These are phyloP conservation scores for Fulica atra DNA, from an alignment of 2,113 vertebrate genomes.

Conservation along the genomic window DNA sequence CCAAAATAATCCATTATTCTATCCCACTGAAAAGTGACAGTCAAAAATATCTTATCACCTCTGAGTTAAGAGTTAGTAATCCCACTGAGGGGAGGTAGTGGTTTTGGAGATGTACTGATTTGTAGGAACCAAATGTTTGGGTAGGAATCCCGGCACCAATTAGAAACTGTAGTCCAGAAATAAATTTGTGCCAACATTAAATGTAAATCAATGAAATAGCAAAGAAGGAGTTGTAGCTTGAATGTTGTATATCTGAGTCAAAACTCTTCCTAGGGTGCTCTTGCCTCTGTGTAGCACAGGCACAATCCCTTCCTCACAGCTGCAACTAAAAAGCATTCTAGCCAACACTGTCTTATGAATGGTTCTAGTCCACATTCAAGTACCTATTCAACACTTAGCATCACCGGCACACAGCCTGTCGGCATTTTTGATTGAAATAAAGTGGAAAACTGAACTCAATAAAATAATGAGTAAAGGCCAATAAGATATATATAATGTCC, in stretches of 20 bases:
- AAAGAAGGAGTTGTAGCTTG: neutral
- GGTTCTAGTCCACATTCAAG: neutral
- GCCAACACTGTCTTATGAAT: neutral
- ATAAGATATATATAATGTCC: neutral
- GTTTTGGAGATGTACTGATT: neutral
- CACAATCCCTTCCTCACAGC: neutral
- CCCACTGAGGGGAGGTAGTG: neutral
- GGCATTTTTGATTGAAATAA: neutral
- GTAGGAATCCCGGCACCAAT: neutral
- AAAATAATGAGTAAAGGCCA: neutral
- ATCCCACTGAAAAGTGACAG: neutral
- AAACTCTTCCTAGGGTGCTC: neutral
- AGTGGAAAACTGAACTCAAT: neutral
- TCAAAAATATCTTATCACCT: neutral
- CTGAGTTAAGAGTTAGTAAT: neutral
- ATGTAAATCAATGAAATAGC: neutral
- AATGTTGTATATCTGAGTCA: neutral
- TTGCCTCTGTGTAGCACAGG: neutral
- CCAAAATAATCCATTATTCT: neutral
- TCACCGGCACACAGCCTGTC: neutral
- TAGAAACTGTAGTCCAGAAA: neutral
- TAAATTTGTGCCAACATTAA: neutral
- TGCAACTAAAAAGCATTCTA: neutral
- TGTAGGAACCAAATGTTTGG: neutral
- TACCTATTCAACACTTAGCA: neutral